Percentiles rank a stretch among this genome's conserved stretches.
Evolutionary conservation across 2,797 vertebrate genomes (phyloP).

Genomic region (Tenualosa thibaudeaui): DNA sequence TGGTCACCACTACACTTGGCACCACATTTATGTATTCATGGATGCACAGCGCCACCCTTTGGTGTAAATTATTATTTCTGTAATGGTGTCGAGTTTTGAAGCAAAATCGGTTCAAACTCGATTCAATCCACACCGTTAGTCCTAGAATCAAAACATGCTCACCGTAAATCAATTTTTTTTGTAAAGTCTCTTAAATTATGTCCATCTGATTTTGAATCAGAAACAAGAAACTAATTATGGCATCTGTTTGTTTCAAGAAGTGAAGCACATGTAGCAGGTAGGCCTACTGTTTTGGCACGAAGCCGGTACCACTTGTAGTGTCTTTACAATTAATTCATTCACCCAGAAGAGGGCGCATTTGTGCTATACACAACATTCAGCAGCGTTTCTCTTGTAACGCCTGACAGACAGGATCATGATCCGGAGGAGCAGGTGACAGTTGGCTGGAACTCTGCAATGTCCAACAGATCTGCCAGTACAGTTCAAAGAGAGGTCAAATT

Average conservation of each 20-base stretch:
- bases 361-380: not conserved
- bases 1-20: not conserved
- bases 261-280: not conserved
- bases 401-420: constrained; percentile 8
- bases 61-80: not conserved
- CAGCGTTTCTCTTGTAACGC: not conserved
- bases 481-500: constrained; percentile 2
- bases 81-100: not conserved
- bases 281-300: not conserved
- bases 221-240: too few species aligned
- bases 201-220: too few species aligned
- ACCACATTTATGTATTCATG: not conserved
- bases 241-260: not conserved
- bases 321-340: not conserved
- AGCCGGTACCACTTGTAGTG: not conserved
- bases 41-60: not conserved
- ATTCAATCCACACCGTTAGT: too few species aligned
- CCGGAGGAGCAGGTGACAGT: not conserved
- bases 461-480: not conserved
- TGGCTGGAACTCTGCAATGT: not conserved
- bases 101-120: not conserved
- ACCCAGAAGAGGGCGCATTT: not conserved
- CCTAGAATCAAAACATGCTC: not conserved
- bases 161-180: not conserved
- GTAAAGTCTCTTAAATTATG: not conserved